phyloP scores from a whole-genome alignment of 2,888 invertebrate genomes.

The Monopis laevigella region DNA sequence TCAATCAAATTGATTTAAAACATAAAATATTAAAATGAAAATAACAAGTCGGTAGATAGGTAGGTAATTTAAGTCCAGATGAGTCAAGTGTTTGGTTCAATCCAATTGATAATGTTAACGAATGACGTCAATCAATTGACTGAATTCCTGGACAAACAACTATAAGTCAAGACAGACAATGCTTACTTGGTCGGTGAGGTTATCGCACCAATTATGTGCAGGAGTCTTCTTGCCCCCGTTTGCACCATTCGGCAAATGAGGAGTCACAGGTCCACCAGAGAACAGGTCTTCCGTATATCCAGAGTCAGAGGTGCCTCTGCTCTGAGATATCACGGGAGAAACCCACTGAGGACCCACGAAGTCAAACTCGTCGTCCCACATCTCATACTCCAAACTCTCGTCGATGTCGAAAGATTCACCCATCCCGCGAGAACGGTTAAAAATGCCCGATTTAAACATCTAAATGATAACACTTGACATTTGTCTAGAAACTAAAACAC shows the following conservation, averaged over 20 bases:
- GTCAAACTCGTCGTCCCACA: conserved; percentile 91
- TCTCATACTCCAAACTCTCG: conserved; percentile 79
- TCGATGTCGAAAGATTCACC: conserved; percentile 55
- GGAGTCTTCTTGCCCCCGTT: conserved; percentile 67
- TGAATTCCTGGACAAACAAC: no score
- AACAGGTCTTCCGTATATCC: conserved; percentile 58
- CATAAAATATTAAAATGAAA: no score
- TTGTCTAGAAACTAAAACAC: background rate
- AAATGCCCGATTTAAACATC: conserved; percentile 59
- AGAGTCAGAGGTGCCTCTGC: conserved; percentile 44
- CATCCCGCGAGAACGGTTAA: conserved; percentile 54
- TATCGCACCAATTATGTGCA: conserved; percentile 68
- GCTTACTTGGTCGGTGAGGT: conserved; percentile 70
- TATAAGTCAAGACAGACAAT: no score
- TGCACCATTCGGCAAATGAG: conserved; percentile 50
- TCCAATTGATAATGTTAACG: no score
- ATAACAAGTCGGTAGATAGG: no score
- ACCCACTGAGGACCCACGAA: conserved; percentile 74
- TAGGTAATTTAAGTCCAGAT: no score
- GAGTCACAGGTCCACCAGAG: conserved; percentile 53
- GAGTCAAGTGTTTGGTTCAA: no score
- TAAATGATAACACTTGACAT: conserved; percentile 26
- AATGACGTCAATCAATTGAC: no score
- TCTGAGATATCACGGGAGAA: conserved; percentile 37
- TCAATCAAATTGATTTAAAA: no score